These are phyloP conservation scores for Drosophila melanica DNA, from an alignment of 1,140 invertebrate species.

Conservation along the genomic window DNA sequence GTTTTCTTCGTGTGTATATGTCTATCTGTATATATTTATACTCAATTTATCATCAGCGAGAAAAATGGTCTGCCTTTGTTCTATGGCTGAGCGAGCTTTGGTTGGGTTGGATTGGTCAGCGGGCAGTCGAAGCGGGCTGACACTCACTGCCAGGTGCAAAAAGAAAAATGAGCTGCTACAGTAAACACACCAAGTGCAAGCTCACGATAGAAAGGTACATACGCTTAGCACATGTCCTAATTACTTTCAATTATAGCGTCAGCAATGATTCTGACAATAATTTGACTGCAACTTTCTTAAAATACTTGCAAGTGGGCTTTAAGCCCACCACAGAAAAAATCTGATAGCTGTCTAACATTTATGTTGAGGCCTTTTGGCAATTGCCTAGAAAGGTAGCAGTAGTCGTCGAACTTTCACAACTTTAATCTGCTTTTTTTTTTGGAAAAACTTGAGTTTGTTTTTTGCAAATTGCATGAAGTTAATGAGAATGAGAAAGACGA, in stretches of 20 bases:
- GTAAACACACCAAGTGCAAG: constrained; percentile 1
- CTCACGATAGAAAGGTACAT: constrained; percentile 1
- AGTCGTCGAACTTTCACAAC: constrained; percentile 38
- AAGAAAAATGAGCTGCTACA: constrained; percentile 22
- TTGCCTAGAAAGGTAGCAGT: constrained; percentile 45
- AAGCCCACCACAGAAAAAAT: constrained; percentile 1
- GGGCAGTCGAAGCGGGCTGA: background rate
- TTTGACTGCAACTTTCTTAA: constrained; percentile 14
- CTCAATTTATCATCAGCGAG: constrained; percentile 40
- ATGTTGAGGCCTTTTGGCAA: constrained; percentile 21
- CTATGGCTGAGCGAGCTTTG: constrained; percentile 39
- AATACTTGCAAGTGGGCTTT: background rate
- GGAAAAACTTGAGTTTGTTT: constrained; percentile 5
- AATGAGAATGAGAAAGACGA: constrained; percentile 23
- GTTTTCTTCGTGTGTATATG: background rate
- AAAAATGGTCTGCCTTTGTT: constrained; percentile 56
- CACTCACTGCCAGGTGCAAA: constrained; percentile 25
- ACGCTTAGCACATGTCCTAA: background rate
- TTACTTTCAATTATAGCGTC: constrained; percentile 14
- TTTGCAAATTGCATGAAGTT: constrained; percentile 33
- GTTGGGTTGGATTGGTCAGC: constrained; percentile 3
- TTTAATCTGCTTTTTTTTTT: constrained; percentile 7
- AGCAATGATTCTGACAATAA: constrained; percentile 8
- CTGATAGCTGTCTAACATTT: constrained; percentile 7
- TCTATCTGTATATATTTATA: constrained; percentile 10